phyloP scores from a whole-genome alignment of 1,140 invertebrate species.

The Danaus plexippus region DNA sequence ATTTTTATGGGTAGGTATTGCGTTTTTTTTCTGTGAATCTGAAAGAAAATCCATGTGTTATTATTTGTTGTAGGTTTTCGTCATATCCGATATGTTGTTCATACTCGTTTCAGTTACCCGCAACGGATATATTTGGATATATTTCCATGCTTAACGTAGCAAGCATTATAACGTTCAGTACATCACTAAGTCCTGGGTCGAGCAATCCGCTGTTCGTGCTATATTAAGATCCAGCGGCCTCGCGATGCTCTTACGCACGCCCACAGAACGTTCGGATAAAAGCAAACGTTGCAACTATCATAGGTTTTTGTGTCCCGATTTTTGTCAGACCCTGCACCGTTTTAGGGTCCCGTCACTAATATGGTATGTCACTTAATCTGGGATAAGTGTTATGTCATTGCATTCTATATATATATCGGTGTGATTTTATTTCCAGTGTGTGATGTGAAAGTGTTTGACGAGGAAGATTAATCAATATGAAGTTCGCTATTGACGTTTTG shows the following conservation, averaged over 20 bases:
- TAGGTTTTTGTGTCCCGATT: slow-evolving; percentile 50
- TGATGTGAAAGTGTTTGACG: slow-evolving; percentile 42
- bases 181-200: slow-evolving; percentile 48
- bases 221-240: slow-evolving; percentile 62
- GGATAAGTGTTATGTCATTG: no score
- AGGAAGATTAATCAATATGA: slow-evolving; percentile 51
- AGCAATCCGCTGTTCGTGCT: slow-evolving; percentile 45
- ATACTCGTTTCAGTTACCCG: slow-evolving; percentile 4
- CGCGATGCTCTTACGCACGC: slow-evolving; percentile 55
- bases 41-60: no score
- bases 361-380: slow-evolving; percentile 36
- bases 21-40: no score
- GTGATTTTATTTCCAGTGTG: slow-evolving; percentile 43
- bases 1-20: no score
- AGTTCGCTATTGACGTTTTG: slow-evolving; percentile 67
- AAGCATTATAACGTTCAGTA: slow-evolving; percentile 25
- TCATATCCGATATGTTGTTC: no score
- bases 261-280: slow-evolving; percentile 42
- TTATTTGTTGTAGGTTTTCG: no score
- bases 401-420: no score
- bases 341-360: no score
- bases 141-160: slow-evolving; percentile 13
- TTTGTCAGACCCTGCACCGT: slow-evolving; percentile 33
- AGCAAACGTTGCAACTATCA: slow-evolving; percentile 60
- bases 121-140: slow-evolving; percentile 8